A percentile compares a stretch with the other conserved stretches of the same genome.
Conservation (phyloP, 2,113 vertebrate species). For the Lasiurus borealis region DNA sequence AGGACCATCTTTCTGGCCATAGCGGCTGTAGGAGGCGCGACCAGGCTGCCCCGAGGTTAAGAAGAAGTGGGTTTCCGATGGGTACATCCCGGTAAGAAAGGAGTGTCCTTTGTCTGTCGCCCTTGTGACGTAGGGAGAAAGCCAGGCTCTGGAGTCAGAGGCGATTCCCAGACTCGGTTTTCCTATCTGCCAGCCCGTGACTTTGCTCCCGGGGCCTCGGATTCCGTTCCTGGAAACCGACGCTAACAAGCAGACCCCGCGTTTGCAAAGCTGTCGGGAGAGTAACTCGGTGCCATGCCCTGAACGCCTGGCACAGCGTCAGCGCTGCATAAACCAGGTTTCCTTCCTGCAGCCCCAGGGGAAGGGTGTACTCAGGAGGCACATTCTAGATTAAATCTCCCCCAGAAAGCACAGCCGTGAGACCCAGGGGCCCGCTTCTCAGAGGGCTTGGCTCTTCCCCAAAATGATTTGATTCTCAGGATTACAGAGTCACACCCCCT, state of each 20-base stretch:
- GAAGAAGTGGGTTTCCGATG: not conserved
- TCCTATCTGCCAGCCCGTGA: not conserved
- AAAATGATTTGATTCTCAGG: not conserved
- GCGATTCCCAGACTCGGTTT: not conserved
- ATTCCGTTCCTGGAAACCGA: not conserved
- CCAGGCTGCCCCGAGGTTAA: not conserved
- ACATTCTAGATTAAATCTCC: not conserved
- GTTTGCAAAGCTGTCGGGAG: not conserved
- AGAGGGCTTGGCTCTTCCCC: not conserved
- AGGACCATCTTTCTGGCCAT: not conserved
- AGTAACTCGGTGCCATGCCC: accelerated
- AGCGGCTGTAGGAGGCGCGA: not conserved
- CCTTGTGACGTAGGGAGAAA: not conserved
- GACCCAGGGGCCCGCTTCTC: not conserved
- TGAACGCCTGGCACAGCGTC: accelerated
- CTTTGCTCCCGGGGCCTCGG: not conserved
- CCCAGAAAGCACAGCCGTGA: not conserved
- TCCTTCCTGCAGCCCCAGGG: not conserved
- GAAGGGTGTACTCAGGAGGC: not conserved
- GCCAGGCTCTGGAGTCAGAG: not conserved
- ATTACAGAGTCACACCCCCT: not conserved
- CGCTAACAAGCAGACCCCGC: accelerated
- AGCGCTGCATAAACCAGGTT: too few species aligned
- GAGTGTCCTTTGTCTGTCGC: not conserved
- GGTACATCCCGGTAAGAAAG: not conserved